Percentiles rank a stretch among this genome's conserved stretches.
Conservation (phyloP, 2,888 invertebrate genomes). For the Heliconius cydno region DNA sequence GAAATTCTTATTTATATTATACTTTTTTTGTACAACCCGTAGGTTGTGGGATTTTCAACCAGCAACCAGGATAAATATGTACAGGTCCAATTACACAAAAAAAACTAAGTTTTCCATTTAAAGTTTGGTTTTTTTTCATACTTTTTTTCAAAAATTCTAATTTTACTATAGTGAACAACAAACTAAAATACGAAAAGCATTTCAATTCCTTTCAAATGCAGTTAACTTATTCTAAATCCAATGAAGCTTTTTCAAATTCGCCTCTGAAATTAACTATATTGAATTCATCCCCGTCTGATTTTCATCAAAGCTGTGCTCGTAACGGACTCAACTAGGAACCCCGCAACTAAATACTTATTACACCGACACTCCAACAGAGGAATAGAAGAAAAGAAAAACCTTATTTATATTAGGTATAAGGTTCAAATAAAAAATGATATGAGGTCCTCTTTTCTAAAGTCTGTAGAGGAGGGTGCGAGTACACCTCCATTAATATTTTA, state of each 20-base stretch:
- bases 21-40: too few relatives aligned
- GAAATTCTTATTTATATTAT: not conserved
- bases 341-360: conserved; percentile 59
- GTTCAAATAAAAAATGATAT: conserved; percentile 25
- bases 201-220: conserved; percentile 13
- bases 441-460: conserved; percentile 34
- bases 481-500: conserved; percentile 79
- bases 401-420: conserved; percentile 20
- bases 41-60: too few relatives aligned
- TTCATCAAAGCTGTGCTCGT: conserved; percentile 45
- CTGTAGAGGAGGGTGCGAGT: conserved; percentile 57
- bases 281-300: conserved; percentile 48
- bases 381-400: not conserved
- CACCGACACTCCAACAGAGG: conserved; percentile 40
- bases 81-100: too few relatives aligned
- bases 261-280: conserved; percentile 45
- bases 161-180: not conserved
- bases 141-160: too few relatives aligned
- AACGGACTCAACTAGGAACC: conserved; percentile 49
- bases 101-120: not conserved
- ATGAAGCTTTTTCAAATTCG: conserved; percentile 37
- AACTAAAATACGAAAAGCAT: not conserved
- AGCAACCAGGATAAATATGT: too few relatives aligned
- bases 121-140: too few relatives aligned
- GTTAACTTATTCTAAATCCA: conserved; percentile 26